These are phyloP conservation scores for Cryptophagus acutangulus DNA, from an alignment of 2,888 invertebrate genomes.

Conservation along the genomic window DNA sequence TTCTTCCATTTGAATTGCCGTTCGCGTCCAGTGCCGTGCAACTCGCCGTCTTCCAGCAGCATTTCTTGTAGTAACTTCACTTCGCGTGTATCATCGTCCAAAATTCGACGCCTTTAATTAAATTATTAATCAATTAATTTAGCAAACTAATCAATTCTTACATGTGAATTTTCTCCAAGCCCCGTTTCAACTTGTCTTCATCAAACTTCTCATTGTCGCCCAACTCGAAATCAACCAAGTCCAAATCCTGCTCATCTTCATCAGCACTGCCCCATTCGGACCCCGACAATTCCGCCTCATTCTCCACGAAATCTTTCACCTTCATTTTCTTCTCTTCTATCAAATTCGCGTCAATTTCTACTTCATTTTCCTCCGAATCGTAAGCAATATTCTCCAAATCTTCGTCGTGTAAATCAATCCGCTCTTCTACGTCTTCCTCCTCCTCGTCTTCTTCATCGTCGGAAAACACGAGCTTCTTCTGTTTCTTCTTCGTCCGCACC, in stretches of 20 bases:
- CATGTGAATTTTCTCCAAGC: slow-evolving; percentile 83
- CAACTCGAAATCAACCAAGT: slow-evolving; percentile 75
- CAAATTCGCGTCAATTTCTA: slow-evolving; percentile 24
- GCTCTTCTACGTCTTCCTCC: slow-evolving; percentile 34
- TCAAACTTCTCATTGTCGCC: slow-evolving; percentile 82
- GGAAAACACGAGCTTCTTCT: slow-evolving; percentile 50
- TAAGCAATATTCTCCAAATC: slow-evolving; percentile 57
- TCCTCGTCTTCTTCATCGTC: slow-evolving; percentile 38
- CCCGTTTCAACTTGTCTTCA: slow-evolving; percentile 67
- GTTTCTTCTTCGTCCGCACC: slow-evolving; percentile 32
- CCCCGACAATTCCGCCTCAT: slow-evolving; percentile 88
- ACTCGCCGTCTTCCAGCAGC: slow-evolving; percentile 84
- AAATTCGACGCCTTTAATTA: slow-evolving; percentile 62
- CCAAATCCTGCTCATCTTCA: slow-evolving; percentile 77
- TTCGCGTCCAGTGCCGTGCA: slow-evolving; percentile 68
- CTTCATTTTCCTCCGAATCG: slow-evolving; percentile 82
- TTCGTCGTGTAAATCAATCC: slow-evolving; percentile 40
- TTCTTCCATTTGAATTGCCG: slow-evolving; percentile 85
- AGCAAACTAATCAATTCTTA: slow-evolving; percentile 49
- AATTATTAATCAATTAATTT: slow-evolving; percentile 2
- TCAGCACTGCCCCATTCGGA: slow-evolving; percentile 87
- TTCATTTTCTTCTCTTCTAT: slow-evolving; percentile 33
- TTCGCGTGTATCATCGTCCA: slow-evolving; percentile 85
- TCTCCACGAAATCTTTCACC: slow-evolving; percentile 73
- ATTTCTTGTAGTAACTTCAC: slow-evolving; percentile 79